Percentiles rank a stretch among this genome's conserved stretches.
Conservation (phyloP, 2,888 invertebrate species). For the Macaria liturata region DNA sequence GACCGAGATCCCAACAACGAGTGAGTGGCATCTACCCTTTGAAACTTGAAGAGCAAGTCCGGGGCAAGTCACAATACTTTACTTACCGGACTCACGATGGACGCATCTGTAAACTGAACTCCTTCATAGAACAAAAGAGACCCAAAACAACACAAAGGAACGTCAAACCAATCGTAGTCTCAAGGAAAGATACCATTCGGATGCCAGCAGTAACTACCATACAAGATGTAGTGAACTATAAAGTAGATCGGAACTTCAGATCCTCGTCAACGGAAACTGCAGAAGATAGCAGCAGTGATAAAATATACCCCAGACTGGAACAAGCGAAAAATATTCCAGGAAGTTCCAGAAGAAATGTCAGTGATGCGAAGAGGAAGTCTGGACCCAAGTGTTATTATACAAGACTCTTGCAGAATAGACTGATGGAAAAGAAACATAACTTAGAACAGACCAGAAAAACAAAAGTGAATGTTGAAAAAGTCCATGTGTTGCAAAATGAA, state of each 20-base stretch:
- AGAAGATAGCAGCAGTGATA: conserved; percentile 5
- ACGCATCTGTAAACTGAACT: conserved; percentile 42
- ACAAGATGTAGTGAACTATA: conserved; percentile 3
- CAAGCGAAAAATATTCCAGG: too few species aligned
- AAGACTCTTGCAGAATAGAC: too few species aligned
- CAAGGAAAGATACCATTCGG: neutral
- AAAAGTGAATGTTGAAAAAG: too few species aligned
- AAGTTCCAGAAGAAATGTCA: too few species aligned
- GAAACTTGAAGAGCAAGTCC: conserved; percentile 28
- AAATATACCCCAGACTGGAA: neutral
- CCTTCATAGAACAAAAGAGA: neutral
- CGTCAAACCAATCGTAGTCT: neutral
- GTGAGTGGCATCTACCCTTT: conserved; percentile 62
- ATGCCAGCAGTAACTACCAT: neutral
- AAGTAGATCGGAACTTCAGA: conserved; percentile 1
- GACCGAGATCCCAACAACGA: conserved; percentile 39
- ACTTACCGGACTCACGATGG: conserved; percentile 52
- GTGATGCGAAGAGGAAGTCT: too few species aligned
- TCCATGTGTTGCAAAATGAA: too few species aligned
- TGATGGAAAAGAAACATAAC: too few species aligned
- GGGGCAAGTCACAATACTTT: conserved; percentile 41
- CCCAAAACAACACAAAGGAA: conserved; percentile 1
- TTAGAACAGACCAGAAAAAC: too few species aligned
- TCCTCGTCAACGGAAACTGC: conserved; percentile 18
- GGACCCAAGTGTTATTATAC: too few species aligned